Conservation (phyloP, 2,888 invertebrate species). For the Euplexia lucipara region DNA sequence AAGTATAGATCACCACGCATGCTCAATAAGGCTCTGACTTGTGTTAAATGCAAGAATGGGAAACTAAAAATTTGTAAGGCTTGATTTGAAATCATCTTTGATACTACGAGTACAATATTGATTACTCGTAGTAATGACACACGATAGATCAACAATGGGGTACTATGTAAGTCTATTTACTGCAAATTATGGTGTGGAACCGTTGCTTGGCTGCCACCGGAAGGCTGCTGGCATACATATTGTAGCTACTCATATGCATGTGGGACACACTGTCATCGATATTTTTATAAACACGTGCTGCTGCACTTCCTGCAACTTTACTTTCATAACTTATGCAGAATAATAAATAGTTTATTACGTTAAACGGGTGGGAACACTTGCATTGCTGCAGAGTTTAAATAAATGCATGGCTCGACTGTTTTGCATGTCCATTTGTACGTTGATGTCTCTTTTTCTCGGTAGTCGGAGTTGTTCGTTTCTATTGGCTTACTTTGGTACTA, state of each 20-base stretch:
- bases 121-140: background rate
- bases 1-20: no score
- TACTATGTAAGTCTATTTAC: slow-evolving; percentile 56
- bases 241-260: slow-evolving; percentile 73
- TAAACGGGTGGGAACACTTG: slow-evolving; percentile 34
- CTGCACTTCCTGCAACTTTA: slow-evolving; percentile 75
- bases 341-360: slow-evolving; percentile 60
- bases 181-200: slow-evolving; percentile 73
- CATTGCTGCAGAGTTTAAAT: slow-evolving; percentile 25
- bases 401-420: slow-evolving; percentile 28
- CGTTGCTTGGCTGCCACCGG: slow-evolving; percentile 76
- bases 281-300: slow-evolving; percentile 73
- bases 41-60: background rate
- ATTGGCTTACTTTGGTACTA: slow-evolving; percentile 53
- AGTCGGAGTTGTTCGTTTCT: slow-evolving; percentile 49
- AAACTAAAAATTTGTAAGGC: background rate
- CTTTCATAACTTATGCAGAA: slow-evolving; percentile 71
- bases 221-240: slow-evolving; percentile 81
- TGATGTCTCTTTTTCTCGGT: slow-evolving; percentile 53
- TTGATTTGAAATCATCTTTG: background rate
- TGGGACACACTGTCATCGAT: slow-evolving; percentile 77
- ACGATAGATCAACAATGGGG: slow-evolving; percentile 14
- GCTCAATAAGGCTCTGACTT: background rate
- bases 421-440: slow-evolving; percentile 46
- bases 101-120: background rate